A percentile compares a stretch with the other conserved stretches of the same genome.
These are phyloP conservation scores for Dryadula phaetusa DNA, from an alignment of 2,888 invertebrate genomes.

Conservation along the genomic window DNA sequence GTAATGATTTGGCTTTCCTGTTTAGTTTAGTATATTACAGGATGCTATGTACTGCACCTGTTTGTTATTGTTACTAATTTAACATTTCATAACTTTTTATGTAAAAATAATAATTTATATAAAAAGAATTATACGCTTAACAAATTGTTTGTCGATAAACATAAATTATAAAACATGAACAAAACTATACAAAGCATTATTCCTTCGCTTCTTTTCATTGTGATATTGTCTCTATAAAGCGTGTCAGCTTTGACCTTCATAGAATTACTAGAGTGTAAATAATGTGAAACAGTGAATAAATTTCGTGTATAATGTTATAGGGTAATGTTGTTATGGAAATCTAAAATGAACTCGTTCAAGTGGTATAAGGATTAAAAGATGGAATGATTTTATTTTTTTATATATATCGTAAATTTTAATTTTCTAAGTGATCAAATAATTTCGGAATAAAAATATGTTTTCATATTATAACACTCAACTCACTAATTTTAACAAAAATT, in stretches of 20 bases:
- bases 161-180: background rate
- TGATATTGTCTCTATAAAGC: constrained; percentile 26
- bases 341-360: constrained; percentile 46
- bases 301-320: constrained; percentile 56
- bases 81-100: background rate
- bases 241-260: constrained; percentile 46
- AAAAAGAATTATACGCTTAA: background rate
- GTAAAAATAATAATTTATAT: background rate
- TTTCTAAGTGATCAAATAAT: too few relatives aligned
- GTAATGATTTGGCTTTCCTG: background rate
- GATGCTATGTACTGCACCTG: background rate
- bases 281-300: constrained; percentile 58
- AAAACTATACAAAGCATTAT: constrained; percentile 12
- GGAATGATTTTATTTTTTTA: constrained; percentile 30
- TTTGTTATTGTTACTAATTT: background rate
- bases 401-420: background rate
- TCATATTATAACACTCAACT: too few relatives aligned
- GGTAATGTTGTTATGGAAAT: constrained; percentile 57
- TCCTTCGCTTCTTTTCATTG: background rate
- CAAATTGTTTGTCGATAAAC: background rate
- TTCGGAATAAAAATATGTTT: too few relatives aligned
- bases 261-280: constrained; percentile 50
- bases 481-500: too few relatives aligned
- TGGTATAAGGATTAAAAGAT: constrained; percentile 33
- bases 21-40: background rate